phyloP scores from a whole-genome alignment of 2,888 invertebrate species.

The Girardia tigrina region DNA sequence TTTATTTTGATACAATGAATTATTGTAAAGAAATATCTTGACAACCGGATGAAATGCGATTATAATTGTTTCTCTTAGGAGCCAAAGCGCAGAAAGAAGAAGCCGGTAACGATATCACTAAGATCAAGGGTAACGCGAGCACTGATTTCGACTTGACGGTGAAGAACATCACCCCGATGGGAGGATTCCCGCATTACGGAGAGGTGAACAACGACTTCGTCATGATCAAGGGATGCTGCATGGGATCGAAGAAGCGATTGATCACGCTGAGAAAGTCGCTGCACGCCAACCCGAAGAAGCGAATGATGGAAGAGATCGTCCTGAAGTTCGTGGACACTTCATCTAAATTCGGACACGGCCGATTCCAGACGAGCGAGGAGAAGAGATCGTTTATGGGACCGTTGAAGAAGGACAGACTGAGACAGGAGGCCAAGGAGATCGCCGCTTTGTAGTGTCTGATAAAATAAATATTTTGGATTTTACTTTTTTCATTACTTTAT shows the following conservation, averaged over 20 bases:
- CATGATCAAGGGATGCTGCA: conserved; percentile 88
- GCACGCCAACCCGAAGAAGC: conserved; percentile 72
- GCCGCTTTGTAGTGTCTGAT: conserved; percentile 10
- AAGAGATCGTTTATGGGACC: conserved; percentile 84
- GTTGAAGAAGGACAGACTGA: conserved; percentile 35
- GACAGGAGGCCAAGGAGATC: not conserved
- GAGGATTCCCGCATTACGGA: conserved; percentile 98
- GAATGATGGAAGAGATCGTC: conserved; percentile 89
- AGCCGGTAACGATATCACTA: not conserved
- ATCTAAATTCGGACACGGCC: conserved; percentile 97
- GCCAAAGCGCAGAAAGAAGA: not conserved
- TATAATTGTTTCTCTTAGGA: too few species aligned
- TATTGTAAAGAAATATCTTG: too few species aligned
- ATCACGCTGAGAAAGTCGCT: conserved; percentile 61
- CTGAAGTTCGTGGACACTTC: conserved; percentile 97
- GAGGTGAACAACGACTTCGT: conserved; percentile 95
- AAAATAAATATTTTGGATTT: too few species aligned
- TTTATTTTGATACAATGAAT: too few species aligned
- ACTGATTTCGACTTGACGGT: conserved; percentile 90
- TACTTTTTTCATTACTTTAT: too few species aligned
- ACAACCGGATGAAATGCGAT: too few species aligned
- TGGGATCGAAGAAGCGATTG: conserved; percentile 92
- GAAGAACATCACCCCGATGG: conserved; percentile 96
- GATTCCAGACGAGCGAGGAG: conserved; percentile 96
- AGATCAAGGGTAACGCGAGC: conserved; percentile 75